Evolutionary conservation across 2,888 invertebrate species (phyloP).

Genomic region (Lasioglossum marginatum): DNA sequence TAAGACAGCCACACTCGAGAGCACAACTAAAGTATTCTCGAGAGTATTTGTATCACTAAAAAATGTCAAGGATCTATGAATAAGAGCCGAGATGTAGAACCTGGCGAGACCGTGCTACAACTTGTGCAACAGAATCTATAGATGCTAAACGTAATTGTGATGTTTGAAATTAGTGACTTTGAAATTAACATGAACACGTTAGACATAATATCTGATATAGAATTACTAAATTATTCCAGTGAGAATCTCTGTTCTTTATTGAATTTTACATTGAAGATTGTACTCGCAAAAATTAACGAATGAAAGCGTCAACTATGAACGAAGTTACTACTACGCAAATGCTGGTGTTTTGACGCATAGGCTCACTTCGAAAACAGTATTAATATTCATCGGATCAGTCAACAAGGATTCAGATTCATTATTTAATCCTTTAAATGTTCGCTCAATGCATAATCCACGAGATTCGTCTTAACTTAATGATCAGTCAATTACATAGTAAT

Average conservation of each 20-base stretch:
- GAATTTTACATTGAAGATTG: too few relatives aligned
- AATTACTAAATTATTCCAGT: too few relatives aligned
- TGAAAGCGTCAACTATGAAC: not conserved
- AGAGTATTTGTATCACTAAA: not conserved
- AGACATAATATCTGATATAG: too few relatives aligned
- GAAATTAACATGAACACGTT: too few relatives aligned
- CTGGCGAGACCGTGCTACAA: not conserved
- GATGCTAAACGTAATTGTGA: not conserved
- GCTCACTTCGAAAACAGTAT: not conserved
- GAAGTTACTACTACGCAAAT: too few relatives aligned
- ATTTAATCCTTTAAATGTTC: not conserved
- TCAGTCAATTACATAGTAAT: not conserved
- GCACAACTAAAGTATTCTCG: not conserved
- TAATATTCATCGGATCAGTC: not conserved
- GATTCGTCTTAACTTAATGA: not conserved
- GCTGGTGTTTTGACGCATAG: not conserved
- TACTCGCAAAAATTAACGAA: too few relatives aligned
- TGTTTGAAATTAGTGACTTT: too few relatives aligned
- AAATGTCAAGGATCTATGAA: slow-evolving; percentile 5
- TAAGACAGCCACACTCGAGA: not conserved
- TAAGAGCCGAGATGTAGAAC: not conserved
- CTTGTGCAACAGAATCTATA: not conserved
- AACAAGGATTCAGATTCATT: not conserved
- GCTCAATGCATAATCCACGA: not conserved
- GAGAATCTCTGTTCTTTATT: too few relatives aligned